Base-by-base conservation (phyloP, 2,797 vertebrate genomes). In the Tamandua tetradactyla region DNA sequence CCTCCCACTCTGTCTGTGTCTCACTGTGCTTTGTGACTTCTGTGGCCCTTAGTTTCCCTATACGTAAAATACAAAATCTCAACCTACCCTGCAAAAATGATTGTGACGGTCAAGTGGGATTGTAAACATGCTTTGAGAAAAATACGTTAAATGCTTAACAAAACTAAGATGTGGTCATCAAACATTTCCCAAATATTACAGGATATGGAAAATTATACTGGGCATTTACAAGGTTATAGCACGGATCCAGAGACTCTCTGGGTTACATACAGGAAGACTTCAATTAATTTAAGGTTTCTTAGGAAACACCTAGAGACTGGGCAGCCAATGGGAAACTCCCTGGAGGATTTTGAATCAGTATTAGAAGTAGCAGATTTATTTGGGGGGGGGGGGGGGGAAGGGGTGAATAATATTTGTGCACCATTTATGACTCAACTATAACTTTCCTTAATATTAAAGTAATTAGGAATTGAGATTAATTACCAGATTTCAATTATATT, bases 401-500 rank as follows among this genome's bases (percentile, higher is more conserved):
- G 13, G 49, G 49, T 13, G 15, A 15, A 55, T 55, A 83, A 87
- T 55, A 78, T 42, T 52, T 52, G 30, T 80, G 35, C n/a, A 35
- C 75, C 68, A 23, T 14, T 87, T 76, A 82, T 92, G 92, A 95
- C 64, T 66, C 52, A 88, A 72, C 18, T 62, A 35, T 79, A 89
- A 89, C 44, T 86, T 85, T 89, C 62, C 75, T 76, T 71, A 35
- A 87, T 75, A 83, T 68, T 66, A 42, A 47, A 94, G 82, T 76
- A 93, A 74, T 61, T 20, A 93, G 84, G 27, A 44, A 64, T 59
- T 32, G 55, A 95, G 81, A 93, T 75, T 52, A 85, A 89, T 57
- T 57, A 44, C 55, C 74, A 72, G 49, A 30, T 75, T 87, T 86
- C 55, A 74, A 87, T 82, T 69, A 71, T 72, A 44, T 59, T 14